phyloP scores from a whole-genome alignment of 2,888 invertebrate species.

The Pycnomerus fuliginosus region DNA sequence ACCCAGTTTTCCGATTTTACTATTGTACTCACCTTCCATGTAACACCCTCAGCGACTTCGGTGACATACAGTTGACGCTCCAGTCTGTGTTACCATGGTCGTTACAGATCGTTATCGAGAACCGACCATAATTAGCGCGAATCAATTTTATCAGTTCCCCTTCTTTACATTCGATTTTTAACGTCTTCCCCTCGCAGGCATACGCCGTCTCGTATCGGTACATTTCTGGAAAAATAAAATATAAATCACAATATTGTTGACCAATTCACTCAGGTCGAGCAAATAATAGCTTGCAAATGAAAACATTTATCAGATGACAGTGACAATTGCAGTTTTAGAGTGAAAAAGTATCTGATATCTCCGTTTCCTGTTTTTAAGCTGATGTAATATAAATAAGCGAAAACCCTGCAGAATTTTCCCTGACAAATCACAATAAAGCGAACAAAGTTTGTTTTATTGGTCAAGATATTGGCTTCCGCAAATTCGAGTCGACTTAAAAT shows the following conservation, averaged over 20 bases:
- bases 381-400: too few relatives aligned
- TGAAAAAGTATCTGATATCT: too few relatives aligned
- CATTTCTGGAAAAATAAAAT: constrained; percentile 58
- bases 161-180: constrained; percentile 84
- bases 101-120: constrained; percentile 94
- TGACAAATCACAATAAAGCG: too few relatives aligned
- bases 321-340: too few relatives aligned
- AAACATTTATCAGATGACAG: too few relatives aligned
- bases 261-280: too few relatives aligned
- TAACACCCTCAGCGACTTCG: constrained; percentile 82
- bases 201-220: constrained; percentile 88
- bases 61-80: constrained; percentile 95
- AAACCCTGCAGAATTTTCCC: too few relatives aligned
- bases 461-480: too few relatives aligned
- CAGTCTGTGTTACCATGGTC: constrained; percentile 95
- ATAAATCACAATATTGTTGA: too few relatives aligned
- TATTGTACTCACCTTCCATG: constrained; percentile 71
- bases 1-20: neutral
- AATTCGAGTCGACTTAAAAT: neutral
- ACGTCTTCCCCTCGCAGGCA: constrained; percentile 89
- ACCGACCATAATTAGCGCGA: constrained; percentile 92
- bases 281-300: too few relatives aligned
- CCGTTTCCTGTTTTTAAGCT: too few relatives aligned
- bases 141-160: constrained; percentile 89
- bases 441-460: too few relatives aligned